These are phyloP conservation scores for Andricus curvator DNA, from an alignment of 2,888 invertebrate species.

Conservation along the genomic window DNA sequence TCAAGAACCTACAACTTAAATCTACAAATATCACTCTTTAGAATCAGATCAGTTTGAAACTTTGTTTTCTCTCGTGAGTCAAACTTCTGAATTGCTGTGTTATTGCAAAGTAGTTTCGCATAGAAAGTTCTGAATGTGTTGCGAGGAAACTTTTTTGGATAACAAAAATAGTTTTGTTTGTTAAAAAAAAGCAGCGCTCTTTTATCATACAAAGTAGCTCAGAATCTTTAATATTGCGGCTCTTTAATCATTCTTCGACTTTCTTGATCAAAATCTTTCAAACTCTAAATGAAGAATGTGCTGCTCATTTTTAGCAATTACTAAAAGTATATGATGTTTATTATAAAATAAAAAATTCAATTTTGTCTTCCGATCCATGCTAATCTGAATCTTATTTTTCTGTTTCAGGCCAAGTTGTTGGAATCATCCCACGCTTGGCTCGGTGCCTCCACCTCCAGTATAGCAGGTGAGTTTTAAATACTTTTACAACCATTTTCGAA, in stretches of 20 bases:
- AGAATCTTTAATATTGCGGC: slow-evolving; percentile 4
- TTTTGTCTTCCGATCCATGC: background rate
- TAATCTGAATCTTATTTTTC: slow-evolving; percentile 67
- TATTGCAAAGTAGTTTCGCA: slow-evolving; percentile 31
- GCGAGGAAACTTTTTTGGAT: slow-evolving; percentile 19
- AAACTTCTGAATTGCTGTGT: slow-evolving; percentile 36
- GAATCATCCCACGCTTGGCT: slow-evolving; percentile 96
- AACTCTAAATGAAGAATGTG: no score
- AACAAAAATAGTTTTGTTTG: slow-evolving; percentile 32
- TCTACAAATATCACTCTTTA: slow-evolving; percentile 31
- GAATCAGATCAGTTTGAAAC: slow-evolving; percentile 33
- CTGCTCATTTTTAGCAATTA: no score
- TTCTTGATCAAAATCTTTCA: background rate
- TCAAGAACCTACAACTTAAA: slow-evolving; percentile 30
- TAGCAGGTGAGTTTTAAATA: slow-evolving; percentile 88
- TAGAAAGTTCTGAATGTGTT: slow-evolving; percentile 29
- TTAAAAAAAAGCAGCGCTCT: slow-evolving; percentile 21
- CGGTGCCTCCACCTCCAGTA: slow-evolving; percentile 92
- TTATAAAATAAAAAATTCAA: background rate
- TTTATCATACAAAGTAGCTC: slow-evolving; percentile 22
- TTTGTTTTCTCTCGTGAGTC: slow-evolving; percentile 34
- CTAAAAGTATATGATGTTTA: no score
- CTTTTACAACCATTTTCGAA: slow-evolving; percentile 46
- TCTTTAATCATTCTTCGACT: background rate
- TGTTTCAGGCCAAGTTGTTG: slow-evolving; percentile 93